Percentiles rank a stretch among this genome's conserved stretches.
phyloP scores from a whole-genome alignment of 1,140 invertebrate genomes.

The Ceratina australensis region DNA sequence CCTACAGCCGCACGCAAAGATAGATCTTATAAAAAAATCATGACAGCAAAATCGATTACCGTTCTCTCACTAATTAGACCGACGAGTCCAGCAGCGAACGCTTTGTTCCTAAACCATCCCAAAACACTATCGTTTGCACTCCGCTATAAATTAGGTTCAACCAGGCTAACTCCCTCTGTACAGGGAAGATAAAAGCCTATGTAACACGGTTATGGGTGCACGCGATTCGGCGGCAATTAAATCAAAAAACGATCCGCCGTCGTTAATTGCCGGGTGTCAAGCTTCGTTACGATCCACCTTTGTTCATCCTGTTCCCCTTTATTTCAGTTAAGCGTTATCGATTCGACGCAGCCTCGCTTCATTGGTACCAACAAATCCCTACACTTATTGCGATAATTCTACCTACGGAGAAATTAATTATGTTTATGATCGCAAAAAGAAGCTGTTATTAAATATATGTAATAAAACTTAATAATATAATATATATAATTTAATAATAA shows the following conservation, averaged over 20 bases:
- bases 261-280: conserved; percentile 37
- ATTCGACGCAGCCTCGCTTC: conserved; percentile 33
- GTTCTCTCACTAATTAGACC: neutral
- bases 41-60: neutral
- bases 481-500: no score
- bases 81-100: neutral
- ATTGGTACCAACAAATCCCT: no score
- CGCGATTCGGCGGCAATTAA: conserved; percentile 39
- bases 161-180: no score
- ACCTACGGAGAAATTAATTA: no score
- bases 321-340: conserved; percentile 35
- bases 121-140: neutral
- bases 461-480: no score
- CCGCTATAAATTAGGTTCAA: neutral
- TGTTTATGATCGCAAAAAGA: no score
- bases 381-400: no score
- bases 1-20: no score
- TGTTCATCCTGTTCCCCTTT: conserved; percentile 16
- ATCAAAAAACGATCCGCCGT: conserved; percentile 44
- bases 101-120: neutral
- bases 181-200: neutral
- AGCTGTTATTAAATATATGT: no score
- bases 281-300: conserved; percentile 42
- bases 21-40: neutral
- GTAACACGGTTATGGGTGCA: conserved; percentile 19